Conservation (phyloP, 1,140 invertebrate species). For the Drosophila watanabei region DNA sequence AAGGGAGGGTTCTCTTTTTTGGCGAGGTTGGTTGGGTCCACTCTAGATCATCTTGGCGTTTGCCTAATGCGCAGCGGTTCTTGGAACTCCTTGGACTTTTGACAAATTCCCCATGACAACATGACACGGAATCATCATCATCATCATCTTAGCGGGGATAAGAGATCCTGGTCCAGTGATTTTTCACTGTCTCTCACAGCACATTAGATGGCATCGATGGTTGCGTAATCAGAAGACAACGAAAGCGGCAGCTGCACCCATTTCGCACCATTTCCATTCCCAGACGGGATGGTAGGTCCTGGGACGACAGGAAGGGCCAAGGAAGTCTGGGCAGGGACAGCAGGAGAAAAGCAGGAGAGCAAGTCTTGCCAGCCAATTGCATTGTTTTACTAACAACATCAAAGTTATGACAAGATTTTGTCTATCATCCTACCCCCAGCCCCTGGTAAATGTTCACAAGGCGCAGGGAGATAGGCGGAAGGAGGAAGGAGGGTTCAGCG, state of each 20-base stretch:
- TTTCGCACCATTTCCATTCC: constrained; percentile 68
- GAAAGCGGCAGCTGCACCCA: constrained; percentile 67
- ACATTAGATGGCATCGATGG: constrained; percentile 70
- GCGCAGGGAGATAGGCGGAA: constrained; percentile 25
- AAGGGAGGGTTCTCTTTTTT: background rate
- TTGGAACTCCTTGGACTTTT: constrained; percentile 57
- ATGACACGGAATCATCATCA: constrained; percentile 54
- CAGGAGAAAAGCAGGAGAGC: constrained; percentile 29
- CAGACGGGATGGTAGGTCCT: constrained; percentile 42
- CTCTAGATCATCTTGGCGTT: constrained; percentile 40
- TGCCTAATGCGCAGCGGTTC: constrained; percentile 66
- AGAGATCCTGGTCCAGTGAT: constrained; percentile 63
- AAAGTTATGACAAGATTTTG: constrained; percentile 85
- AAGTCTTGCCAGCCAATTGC: constrained; percentile 59
- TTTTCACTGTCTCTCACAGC: constrained; percentile 77
- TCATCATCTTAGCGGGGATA: constrained; percentile 27
- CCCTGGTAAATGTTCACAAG: constrained; percentile 12
- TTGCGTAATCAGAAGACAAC: constrained; percentile 66
- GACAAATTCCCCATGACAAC: constrained; percentile 50
- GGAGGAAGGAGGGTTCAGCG: constrained; percentile 45
- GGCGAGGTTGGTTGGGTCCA: constrained; percentile 38
- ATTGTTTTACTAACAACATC: constrained; percentile 83
- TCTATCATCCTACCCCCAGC: constrained; percentile 67
- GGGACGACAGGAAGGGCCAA: constrained; percentile 44
- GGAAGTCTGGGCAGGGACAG: constrained; percentile 35